Conservation (phyloP, 2,888 invertebrate species). For the Cantharis lateralis region DNA sequence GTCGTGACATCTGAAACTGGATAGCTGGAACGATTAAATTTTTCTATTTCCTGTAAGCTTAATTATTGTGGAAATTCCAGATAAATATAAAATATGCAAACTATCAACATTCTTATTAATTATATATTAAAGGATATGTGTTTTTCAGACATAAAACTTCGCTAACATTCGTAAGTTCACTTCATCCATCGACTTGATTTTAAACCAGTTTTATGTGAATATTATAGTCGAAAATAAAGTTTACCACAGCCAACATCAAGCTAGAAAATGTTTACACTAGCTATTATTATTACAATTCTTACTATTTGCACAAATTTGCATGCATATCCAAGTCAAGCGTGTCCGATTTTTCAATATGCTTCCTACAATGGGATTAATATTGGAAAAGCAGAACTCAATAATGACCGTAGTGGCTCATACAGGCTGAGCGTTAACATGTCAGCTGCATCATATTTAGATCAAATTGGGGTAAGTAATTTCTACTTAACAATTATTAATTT, state of each 20-base stretch:
- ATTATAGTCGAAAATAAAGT: neutral
- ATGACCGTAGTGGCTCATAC: conserved; percentile 16
- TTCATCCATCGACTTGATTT: neutral
- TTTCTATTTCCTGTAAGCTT: neutral
- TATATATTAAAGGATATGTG: neutral
- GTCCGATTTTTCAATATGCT: neutral
- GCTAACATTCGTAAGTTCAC: neutral
- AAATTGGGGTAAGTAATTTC: conserved; percentile 5
- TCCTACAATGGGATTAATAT: neutral
- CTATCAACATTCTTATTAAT: neutral
- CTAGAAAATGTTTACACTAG: neutral
- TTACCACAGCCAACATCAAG: neutral
- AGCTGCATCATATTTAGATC: conserved; percentile 2
- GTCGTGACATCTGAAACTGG: neutral
- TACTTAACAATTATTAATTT: neutral
- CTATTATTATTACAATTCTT: neutral
- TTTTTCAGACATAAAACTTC: neutral
- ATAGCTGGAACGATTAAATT: neutral
- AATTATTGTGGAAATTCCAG: neutral
- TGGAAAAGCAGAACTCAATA: conserved; percentile 4
- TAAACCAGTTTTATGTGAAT: neutral
- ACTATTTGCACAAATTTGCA: neutral
- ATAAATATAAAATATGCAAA: neutral
- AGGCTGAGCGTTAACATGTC: conserved; percentile 17
- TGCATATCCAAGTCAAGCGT: neutral